Evolutionary conservation across 2,797 vertebrate species (phyloP).

Genomic region (Pseudopleuronectes americanus): DNA sequence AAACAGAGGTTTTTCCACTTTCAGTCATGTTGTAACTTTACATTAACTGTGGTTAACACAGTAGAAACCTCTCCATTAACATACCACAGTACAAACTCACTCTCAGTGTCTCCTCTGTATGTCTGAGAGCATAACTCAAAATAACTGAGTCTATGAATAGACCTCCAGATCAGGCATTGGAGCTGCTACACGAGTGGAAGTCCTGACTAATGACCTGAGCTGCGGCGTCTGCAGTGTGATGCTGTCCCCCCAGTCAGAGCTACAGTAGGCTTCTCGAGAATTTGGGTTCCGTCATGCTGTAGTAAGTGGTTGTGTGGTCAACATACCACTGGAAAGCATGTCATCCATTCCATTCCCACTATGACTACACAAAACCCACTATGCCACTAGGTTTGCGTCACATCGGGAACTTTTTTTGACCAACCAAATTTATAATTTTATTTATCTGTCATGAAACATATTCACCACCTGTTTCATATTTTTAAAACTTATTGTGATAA

Average conservation of each 20-base stretch:
- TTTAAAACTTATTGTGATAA: too few species aligned
- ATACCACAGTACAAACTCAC: background rate
- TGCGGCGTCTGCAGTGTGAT: background rate
- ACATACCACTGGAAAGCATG: background rate
- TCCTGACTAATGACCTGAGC: conserved; percentile 25
- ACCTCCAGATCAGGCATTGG: background rate
- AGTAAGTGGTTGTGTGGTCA: conserved; percentile 2
- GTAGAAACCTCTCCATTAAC: background rate
- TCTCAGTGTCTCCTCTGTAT: background rate
- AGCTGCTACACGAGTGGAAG: background rate
- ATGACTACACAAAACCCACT: background rate
- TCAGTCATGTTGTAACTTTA: too few species aligned
- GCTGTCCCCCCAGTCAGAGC: background rate
- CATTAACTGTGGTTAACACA: too few species aligned
- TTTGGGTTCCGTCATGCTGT: conserved; percentile 1
- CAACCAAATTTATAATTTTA: background rate
- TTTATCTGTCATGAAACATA: too few species aligned
- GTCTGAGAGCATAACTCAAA: conserved; percentile 1
- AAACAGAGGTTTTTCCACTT: too few species aligned
- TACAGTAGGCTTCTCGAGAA: background rate
- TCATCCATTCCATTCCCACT: conserved; percentile 1
- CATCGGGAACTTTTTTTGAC: background rate
- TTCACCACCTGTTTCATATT: background rate
- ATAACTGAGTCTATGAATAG: conserved; percentile 36
- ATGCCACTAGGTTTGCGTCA: background rate